Evolutionary conservation across 2,888 invertebrate genomes (phyloP).

Genomic region (Callyntrura guangdongensis): DNA sequence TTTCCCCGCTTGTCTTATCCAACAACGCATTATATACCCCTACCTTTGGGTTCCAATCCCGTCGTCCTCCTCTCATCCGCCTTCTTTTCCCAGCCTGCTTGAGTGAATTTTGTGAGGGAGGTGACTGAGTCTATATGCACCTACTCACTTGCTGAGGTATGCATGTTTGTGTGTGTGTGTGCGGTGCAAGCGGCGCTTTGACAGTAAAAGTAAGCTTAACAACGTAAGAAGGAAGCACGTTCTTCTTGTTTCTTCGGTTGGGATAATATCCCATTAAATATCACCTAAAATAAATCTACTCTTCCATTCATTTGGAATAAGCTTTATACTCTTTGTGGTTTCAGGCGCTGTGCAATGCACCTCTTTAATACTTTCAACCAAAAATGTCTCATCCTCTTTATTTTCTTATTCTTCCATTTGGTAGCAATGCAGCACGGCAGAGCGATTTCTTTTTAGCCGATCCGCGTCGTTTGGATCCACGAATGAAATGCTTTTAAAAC

Average conservation of each 20-base stretch:
- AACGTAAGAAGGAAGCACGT: not conserved
- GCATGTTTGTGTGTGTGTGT: not conserved
- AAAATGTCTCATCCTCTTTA: conserved; percentile 46
- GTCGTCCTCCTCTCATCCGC: not conserved
- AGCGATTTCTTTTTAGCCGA: not conserved
- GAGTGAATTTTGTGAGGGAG: conserved; percentile 6
- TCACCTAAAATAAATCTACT: conserved; percentile 76
- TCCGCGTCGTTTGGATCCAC: not conserved
- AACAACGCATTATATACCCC: not conserved
- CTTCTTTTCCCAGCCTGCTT: conserved; percentile 4
- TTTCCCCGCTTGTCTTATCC: conserved; percentile 16
- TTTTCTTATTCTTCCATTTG: not conserved
- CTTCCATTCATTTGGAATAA: conserved; percentile 78
- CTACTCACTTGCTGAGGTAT: too few species aligned
- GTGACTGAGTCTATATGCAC: not conserved
- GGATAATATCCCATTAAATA: conserved; percentile 68
- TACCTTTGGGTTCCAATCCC: not conserved
- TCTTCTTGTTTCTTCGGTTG: conserved; percentile 4
- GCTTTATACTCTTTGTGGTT: conserved; percentile 66
- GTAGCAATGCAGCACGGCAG: not conserved
- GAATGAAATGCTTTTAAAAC: conserved; percentile 59
- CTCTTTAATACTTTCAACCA: conserved; percentile 18
- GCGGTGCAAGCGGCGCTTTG: not conserved
- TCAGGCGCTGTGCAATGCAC: conserved; percentile 33
- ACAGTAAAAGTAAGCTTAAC: not conserved